Evolutionary conservation across 2,797 vertebrate species (phyloP).

Genomic region (Urosaurus nigricauda): DNA sequence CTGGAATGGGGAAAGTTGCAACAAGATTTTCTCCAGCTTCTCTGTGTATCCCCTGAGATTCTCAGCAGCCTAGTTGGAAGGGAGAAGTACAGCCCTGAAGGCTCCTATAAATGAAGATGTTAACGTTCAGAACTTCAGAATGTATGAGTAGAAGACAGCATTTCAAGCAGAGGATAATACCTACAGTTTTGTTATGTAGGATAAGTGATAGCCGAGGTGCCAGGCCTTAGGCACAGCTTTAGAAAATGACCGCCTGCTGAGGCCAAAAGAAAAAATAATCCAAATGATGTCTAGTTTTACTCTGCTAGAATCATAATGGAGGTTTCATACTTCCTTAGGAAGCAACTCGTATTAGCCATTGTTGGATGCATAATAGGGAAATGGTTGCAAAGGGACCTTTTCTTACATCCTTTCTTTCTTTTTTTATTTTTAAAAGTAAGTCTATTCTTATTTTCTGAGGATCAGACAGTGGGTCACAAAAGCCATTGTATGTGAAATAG

Average conservation of each 20-base stretch:
- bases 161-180: not conserved
- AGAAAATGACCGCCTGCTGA: constrained; percentile 4
- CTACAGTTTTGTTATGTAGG: constrained; percentile 8
- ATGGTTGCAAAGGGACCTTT: not conserved
- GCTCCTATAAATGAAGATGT: not conserved
- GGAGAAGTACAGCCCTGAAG: not conserved
- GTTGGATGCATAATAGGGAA: constrained; percentile 13
- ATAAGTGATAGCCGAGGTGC: constrained; percentile 1
- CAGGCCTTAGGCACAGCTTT: not conserved
- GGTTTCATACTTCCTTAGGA: not conserved
- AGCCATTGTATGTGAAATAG: constrained; percentile 29
- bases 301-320: not conserved
- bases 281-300: not conserved
- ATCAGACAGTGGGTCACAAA: constrained; percentile 29
- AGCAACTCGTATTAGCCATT: not conserved
- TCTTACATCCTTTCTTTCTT: not conserved
- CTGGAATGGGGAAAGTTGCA: not conserved
- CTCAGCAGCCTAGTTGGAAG: not conserved
- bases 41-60: not conserved
- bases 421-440: not conserved
- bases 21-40: constrained; percentile 1
- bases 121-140: constrained; percentile 22
- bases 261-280: not conserved
- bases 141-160: not conserved
- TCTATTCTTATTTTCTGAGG: constrained; percentile 12